A percentile compares a stretch with the other conserved stretches of the same genome.
phyloP scores from a whole-genome alignment of 1,140 invertebrate species.

The Atopsyche davidsoni region DNA sequence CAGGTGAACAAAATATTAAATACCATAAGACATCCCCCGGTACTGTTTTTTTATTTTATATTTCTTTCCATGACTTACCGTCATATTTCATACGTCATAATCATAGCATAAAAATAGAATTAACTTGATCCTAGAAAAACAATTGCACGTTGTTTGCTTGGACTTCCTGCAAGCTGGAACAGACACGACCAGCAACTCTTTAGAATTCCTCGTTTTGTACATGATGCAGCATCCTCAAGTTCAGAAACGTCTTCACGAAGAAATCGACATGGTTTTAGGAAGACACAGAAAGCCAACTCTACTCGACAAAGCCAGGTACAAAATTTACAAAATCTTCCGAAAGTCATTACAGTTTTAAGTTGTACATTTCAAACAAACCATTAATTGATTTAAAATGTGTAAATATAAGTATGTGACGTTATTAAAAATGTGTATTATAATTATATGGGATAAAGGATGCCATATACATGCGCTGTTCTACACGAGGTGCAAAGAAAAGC shows the following conservation, averaged over 20 bases:
- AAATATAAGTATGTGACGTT: too few relatives aligned
- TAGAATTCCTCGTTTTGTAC: slow-evolving; percentile 57
- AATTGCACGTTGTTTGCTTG: slow-evolving; percentile 58
- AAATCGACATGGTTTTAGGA: slow-evolving; percentile 64
- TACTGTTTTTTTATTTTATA: not conserved
- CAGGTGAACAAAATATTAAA: slow-evolving; percentile 10
- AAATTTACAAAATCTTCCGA: not conserved
- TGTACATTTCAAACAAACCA: too few relatives aligned
- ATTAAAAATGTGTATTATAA: slow-evolving; percentile 1
- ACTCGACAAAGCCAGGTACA: slow-evolving; percentile 52
- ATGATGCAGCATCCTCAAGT: slow-evolving; percentile 60
- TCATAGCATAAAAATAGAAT: too few relatives aligned
- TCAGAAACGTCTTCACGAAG: slow-evolving; percentile 57
- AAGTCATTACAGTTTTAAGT: too few relatives aligned
- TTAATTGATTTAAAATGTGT: too few relatives aligned
- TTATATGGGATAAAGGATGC: slow-evolving; percentile 54
- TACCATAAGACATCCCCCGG: not conserved
- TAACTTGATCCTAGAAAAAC: too few relatives aligned
- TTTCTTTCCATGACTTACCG: too few relatives aligned
- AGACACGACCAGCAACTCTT: slow-evolving; percentile 62
- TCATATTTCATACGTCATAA: too few relatives aligned
- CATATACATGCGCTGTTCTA: slow-evolving; percentile 57
- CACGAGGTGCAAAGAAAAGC: slow-evolving; percentile 55
- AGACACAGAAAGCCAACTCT: slow-evolving; percentile 48
- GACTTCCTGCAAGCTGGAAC: slow-evolving; percentile 67